Percentiles rank a stretch among this genome's conserved stretches.
These are phyloP conservation scores for Atrichornis clamosus DNA, from an alignment of 2,113 vertebrate species.

Conservation along the genomic window DNA sequence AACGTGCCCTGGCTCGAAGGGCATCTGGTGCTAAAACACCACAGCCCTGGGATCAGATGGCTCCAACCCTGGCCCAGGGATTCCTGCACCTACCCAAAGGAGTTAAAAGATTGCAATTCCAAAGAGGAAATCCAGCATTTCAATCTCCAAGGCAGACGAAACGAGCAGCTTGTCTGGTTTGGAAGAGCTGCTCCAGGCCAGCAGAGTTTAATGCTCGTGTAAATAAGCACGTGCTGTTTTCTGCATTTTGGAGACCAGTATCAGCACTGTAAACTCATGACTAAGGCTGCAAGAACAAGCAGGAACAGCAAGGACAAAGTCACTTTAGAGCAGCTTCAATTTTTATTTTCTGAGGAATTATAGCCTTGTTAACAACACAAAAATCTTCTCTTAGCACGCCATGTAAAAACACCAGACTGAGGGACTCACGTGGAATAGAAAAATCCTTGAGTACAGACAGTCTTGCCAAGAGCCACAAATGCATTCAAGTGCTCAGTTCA, in stretches of 20 bases:
- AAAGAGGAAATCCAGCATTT: not conserved
- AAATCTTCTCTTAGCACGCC: not conserved
- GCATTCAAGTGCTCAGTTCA: conserved; percentile 28
- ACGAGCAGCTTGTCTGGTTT: not conserved
- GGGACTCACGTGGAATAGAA: not conserved
- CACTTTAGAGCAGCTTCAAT: not conserved
- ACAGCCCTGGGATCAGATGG: conserved; percentile 7
- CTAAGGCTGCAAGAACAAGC: not conserved
- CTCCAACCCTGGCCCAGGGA: not conserved
- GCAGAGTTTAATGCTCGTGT: not conserved
- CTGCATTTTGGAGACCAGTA: not conserved
- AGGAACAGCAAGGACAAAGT: not conserved
- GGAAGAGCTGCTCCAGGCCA: not conserved
- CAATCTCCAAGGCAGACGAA: not conserved
- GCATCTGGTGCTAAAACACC: conserved; percentile 27
- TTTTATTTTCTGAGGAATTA: not conserved
- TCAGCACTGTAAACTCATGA: not conserved
- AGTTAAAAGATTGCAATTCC: not conserved
- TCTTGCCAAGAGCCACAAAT: conserved; percentile 53
- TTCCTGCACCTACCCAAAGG: not conserved
- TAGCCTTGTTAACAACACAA: not conserved
- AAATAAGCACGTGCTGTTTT: conserved; percentile 19
- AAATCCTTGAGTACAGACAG: conserved; percentile 40
- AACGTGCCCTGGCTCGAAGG: conserved; percentile 49
- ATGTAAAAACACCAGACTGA: not conserved